Evolutionary conservation across 1,140 invertebrate genomes (phyloP), one percentile per base, ranked within the genome.

Genomic region (Eciton burchellii): DNA sequence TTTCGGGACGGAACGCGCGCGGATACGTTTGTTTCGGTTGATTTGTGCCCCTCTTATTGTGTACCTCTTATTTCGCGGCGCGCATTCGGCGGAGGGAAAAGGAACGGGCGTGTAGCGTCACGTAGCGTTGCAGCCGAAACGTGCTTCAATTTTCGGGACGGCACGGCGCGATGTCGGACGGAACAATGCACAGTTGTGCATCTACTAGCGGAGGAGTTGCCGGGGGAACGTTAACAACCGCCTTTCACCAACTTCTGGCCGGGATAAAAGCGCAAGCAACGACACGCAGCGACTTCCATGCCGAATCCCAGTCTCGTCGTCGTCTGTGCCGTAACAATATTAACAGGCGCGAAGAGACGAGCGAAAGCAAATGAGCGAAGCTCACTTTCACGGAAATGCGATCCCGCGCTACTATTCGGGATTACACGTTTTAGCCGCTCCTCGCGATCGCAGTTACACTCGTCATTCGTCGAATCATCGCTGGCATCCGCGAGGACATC

Each of bases 121-220:
- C 87, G 87, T 88, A 88, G 16, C 87, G 79, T 62, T 88, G 87
- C 87, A 88, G 87, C 87, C 87, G 79, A 88, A 88, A 88, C 87
- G 87, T 88, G 87, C 86, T 87, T 88, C 87, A 83, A 88, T 88
- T 88, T 86, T 88, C 74, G 52, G 73, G 24, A n/a, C 71, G 79
- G 73, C 12, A 82, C 60, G 82, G 82, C 71, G 74, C 3, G 56
- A 41, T 57, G 72, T 66, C 66, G 59, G 35, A 57, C 54, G 35
- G 60, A 56, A 63, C 68, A 79, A 74, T 68, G 26, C 62, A 63
- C 43, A 60, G 35, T 52, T 41, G 43, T 49, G 59, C 82, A 63
- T 57, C 85, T 52, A 65, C 54, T 87, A 68, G 26, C 26, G 16
- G 62, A 63, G 54, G 84, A 86, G 65, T 84, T 84, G 9, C 60